phyloP scores from a whole-genome alignment of 1,140 invertebrate genomes.

The Lineus longissimus region DNA sequence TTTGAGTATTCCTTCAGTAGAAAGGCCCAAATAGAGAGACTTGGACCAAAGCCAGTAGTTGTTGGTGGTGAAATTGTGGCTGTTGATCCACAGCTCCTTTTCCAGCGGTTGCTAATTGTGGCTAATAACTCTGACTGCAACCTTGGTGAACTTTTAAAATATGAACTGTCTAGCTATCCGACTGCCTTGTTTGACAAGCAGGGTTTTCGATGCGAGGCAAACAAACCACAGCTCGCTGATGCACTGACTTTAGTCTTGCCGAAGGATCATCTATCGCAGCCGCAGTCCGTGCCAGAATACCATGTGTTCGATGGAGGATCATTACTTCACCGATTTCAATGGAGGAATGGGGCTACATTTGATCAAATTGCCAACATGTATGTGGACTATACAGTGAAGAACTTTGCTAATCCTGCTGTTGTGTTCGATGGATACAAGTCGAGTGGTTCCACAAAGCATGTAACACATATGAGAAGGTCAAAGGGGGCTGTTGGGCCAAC shows the following conservation, averaged over 20 bases:
- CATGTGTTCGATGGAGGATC: conserved; percentile 26
- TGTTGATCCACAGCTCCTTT: conserved; percentile 25
- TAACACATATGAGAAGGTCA: neutral
- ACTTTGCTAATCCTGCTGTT: neutral
- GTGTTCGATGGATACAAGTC: conserved; percentile 9
- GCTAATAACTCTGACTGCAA: neutral
- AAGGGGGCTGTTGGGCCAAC: neutral
- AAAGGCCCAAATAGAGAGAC: conserved; percentile 13
- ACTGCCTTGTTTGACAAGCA: conserved; percentile 23
- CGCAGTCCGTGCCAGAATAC: neutral
- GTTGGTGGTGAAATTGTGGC: conserved; percentile 9
- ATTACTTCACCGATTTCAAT: conserved; percentile 12
- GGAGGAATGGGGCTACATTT: conserved; percentile 9
- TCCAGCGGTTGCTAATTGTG: conserved; percentile 20
- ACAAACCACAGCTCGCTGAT: conserved; percentile 20
- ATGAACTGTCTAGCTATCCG: conserved; percentile 18
- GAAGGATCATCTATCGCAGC: neutral
- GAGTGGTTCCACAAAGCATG: neutral
- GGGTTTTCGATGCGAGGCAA: conserved; percentile 14
- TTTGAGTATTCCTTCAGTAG: conserved; percentile 15
- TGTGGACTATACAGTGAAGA: conserved; percentile 8
- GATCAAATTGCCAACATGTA: conserved; percentile 8
- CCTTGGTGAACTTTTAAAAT: conserved; percentile 15
- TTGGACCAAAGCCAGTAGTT: conserved; percentile 7
- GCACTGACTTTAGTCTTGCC: conserved; percentile 12